Evolutionary conservation across 1,140 invertebrate species (phyloP), one percentile per base, ranked within the genome.

Genomic region (Ostrea edulis): DNA sequence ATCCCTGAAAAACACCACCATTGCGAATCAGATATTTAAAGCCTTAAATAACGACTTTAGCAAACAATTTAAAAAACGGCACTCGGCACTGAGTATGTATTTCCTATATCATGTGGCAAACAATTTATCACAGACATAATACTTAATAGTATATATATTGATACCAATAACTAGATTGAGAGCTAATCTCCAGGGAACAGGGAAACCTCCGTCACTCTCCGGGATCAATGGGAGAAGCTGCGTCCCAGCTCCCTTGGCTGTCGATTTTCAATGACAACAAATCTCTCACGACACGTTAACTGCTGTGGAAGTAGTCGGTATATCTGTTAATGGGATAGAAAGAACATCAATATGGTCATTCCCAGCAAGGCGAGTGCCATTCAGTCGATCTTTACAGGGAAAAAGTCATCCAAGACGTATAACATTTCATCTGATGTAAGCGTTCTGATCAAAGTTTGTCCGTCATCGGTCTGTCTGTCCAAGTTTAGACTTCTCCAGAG

Each of bases 341-440:
- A 77, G 68, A 77, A 77, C 68, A 77, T 77, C 68, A 77, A 77
- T 77, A 77, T 77, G 68, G 68, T 77, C 68, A 77, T 77, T 17
- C 8, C 68, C 14, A 77, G 25, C 9, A 35, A 25, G 25, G 22
- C 25, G 68, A 29, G 68, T 35, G 25, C 9, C 68, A 77, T 25
- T 29, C 9, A 29, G 68, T 25, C 29, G 12, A 12, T 29, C 25
- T 77, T 77, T 77, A 35, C 25, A 77, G 12, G 22, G 29, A 44
- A 0, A 77, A 35, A 35, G 4, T 77, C 25, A 77, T 14, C 22
- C 25, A 25, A 77, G 68, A 77, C 9, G 29, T 77, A 8, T 35
- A 35, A 12, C 68, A 35, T n/a, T 62, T 62, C 20, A 44, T 44
- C 35, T 5, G 35, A 44, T 44, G 35, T 44, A 5, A 44, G 35